phyloP scores from a whole-genome alignment of 2,797 vertebrate genomes.

The Channa striata region DNA sequence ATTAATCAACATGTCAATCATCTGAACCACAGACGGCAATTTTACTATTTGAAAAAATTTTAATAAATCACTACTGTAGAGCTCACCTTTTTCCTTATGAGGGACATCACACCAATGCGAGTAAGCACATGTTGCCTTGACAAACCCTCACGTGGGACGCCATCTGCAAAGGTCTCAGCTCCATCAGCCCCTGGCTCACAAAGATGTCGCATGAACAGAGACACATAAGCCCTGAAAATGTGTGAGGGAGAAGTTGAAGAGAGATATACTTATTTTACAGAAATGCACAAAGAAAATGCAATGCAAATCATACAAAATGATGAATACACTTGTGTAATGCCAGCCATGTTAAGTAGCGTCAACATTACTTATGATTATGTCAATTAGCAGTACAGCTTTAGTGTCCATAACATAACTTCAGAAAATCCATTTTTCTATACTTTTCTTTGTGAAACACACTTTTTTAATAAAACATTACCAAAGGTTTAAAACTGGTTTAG shows the following conservation, averaged over 20 bases:
- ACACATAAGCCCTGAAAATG: conserved; percentile 92
- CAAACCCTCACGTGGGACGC: conserved; percentile 95
- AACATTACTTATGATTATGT: too few relatives aligned
- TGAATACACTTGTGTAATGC: neutral
- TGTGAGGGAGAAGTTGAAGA: conserved; percentile 1
- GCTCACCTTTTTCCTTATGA: conserved; percentile 95
- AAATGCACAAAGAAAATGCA: neutral
- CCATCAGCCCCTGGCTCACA: conserved; percentile 98
- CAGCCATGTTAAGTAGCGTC: neutral
- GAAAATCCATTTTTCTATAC: neutral
- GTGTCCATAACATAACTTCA: neutral
- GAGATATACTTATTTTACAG: neutral
- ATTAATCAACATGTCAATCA: conserved; percentile 1
- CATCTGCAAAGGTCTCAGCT: conserved; percentile 98
- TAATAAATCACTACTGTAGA: neutral
- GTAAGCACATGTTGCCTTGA: conserved; percentile 97
- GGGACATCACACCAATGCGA: conserved; percentile 98
- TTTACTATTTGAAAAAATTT: neutral
- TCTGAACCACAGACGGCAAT: neutral
- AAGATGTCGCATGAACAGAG: conserved; percentile 97
- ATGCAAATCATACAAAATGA: neutral
- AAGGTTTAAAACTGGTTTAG: too few relatives aligned
- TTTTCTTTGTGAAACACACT: neutral
- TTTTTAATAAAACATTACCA: too few relatives aligned
- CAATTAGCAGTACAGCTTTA: too few relatives aligned